Evolutionary conservation across 1,140 invertebrate species (phyloP).

Genomic region (Gonioctena quinquepunctata): DNA sequence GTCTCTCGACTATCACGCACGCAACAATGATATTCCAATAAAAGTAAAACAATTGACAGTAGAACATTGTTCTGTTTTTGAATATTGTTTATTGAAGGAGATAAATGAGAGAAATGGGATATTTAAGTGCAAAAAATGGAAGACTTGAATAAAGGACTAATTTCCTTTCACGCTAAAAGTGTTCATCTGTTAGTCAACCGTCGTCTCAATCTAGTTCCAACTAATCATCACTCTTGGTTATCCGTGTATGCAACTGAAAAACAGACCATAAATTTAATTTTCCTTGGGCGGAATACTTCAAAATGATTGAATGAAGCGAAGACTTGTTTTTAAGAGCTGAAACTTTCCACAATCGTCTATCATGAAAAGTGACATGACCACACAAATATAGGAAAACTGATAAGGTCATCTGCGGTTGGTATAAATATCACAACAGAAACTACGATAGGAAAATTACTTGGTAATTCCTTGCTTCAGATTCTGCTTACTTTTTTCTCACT

Average conservation of each 20-base stretch:
- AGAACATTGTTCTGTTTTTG: constrained; percentile 54
- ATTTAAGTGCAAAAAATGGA: constrained; percentile 39
- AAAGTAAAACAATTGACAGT: constrained; percentile 45
- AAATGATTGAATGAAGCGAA: too few relatives aligned
- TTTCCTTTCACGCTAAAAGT: constrained; percentile 48
- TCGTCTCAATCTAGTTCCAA: constrained; percentile 39
- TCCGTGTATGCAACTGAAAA: background rate
- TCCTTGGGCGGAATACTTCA: too few relatives aligned
- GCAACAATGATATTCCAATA: constrained; percentile 37
- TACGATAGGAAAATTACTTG: too few relatives aligned
- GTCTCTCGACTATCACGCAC: constrained; percentile 1
- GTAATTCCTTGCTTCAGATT: too few relatives aligned
- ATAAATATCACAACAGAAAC: too few relatives aligned
- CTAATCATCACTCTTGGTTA: constrained; percentile 39
- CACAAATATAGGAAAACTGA: too few relatives aligned
- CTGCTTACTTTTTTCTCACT: too few relatives aligned
- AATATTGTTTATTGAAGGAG: constrained; percentile 52
- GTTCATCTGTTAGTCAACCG: constrained; percentile 48
- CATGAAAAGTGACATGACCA: too few relatives aligned
- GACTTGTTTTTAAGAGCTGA: too few relatives aligned
- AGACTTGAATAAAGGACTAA: constrained; percentile 26
- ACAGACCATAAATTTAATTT: background rate
- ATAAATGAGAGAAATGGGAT: constrained; percentile 31
- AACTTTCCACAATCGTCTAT: too few relatives aligned
- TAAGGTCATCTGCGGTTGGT: too few relatives aligned